phyloP scores from a whole-genome alignment of 1,140 invertebrate species.

The Drosophila oshimai region DNA sequence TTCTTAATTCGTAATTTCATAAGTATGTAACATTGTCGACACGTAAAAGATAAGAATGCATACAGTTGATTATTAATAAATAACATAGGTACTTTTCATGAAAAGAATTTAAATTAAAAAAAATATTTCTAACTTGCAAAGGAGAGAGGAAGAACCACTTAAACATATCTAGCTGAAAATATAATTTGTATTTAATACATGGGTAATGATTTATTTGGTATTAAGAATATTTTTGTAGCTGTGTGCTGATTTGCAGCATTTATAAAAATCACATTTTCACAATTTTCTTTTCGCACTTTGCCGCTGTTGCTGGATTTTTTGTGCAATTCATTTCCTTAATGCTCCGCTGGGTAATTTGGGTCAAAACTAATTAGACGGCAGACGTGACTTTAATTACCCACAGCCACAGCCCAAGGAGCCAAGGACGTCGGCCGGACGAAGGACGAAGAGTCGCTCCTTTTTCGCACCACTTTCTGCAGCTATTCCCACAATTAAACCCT shows the following conservation, averaged over 20 bases:
- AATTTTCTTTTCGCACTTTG: constrained; percentile 22
- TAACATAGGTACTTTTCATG: no score
- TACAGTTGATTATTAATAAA: no score
- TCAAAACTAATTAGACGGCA: constrained; percentile 69
- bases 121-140: no score
- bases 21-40: no score
- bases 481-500: not conserved
- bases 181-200: no score
- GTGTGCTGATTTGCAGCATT: constrained; percentile 20
- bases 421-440: constrained; percentile 13
- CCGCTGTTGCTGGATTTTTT: constrained; percentile 14
- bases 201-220: no score
- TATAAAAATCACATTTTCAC: constrained; percentile 70
- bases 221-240: not conserved
- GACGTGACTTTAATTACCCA: constrained; percentile 62
- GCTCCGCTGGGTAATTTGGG: constrained; percentile 55
- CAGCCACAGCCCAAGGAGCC: constrained; percentile 15
- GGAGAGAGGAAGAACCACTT: no score
- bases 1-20: no score
- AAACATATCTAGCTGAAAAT: no score
- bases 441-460: not conserved
- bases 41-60: no score
- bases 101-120: no score
- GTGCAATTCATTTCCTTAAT: constrained; percentile 70
- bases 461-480: not conserved